A percentile compares a stretch with the other conserved stretches of the same genome.
These are phyloP conservation scores for Mamestra configurata DNA, from an alignment of 1,140 invertebrate genomes.

Conservation along the genomic window DNA sequence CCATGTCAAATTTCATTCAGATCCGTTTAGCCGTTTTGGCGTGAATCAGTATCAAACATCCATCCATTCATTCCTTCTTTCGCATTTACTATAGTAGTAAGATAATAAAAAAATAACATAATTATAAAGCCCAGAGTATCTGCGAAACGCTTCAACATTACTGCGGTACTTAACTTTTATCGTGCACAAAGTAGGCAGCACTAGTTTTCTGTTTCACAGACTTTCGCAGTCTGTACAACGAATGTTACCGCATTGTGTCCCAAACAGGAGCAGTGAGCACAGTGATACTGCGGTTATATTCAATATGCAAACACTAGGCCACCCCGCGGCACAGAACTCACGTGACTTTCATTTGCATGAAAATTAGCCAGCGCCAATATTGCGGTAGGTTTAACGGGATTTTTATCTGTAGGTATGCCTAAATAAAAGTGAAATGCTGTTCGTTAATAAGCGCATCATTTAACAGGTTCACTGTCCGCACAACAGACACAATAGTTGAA, in stretches of 20 bases:
- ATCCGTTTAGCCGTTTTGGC: too few species aligned
- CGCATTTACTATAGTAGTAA: too few species aligned
- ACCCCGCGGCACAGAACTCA: constrained; percentile 63
- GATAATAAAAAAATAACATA: neutral
- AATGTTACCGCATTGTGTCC: constrained; percentile 69
- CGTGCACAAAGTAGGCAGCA: neutral
- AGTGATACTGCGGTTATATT: constrained; percentile 71
- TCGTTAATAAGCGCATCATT: too few species aligned
- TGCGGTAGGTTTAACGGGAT: constrained; percentile 34
- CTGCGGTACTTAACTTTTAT: constrained; percentile 8
- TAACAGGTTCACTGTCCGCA: too few species aligned
- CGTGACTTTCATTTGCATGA: constrained; percentile 74
- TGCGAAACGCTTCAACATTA: neutral
- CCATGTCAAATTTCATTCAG: too few species aligned
- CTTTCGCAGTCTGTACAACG: neutral
- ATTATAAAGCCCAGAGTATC: neutral
- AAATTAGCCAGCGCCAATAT: constrained; percentile 65
- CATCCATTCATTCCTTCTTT: too few species aligned
- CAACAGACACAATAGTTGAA: too few species aligned
- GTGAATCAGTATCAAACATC: too few species aligned
- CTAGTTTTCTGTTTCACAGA: neutral
- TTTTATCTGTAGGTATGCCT: neutral
- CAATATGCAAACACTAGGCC: constrained; percentile 76
- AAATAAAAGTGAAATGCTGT: too few species aligned
- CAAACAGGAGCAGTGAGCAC: constrained; percentile 52